Conservation (phyloP, 2,113 vertebrate genomes). For the Aspidoscelis tigris region DNA sequence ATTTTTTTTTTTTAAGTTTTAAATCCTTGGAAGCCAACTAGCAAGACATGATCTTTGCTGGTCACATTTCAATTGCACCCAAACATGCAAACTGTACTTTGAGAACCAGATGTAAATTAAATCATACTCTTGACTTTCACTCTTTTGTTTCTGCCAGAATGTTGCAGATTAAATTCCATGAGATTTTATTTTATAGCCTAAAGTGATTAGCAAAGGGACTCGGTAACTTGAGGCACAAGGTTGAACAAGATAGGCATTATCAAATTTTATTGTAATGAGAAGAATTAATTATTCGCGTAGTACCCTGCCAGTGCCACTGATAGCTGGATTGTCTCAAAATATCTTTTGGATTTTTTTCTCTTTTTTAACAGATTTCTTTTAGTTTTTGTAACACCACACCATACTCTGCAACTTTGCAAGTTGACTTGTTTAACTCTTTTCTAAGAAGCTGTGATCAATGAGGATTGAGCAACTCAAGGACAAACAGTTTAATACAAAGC, state of each 20-base stretch:
- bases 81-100: background rate
- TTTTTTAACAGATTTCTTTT: background rate
- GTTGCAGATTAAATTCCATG: background rate
- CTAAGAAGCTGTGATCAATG: no score
- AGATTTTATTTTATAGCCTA: background rate
- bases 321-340: background rate
- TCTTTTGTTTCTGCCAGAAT: background rate
- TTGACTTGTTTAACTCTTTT: no score
- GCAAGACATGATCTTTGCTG: background rate
- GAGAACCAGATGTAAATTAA: conserved; percentile 17
- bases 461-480: no score
- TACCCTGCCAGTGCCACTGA: background rate
- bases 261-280: background rate
- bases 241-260: background rate
- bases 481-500: no score
- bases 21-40: conserved; percentile 45
- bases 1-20: background rate
- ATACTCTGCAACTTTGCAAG: background rate
- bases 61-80: background rate
- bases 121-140: background rate
- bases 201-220: background rate
- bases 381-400: background rate
- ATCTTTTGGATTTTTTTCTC: background rate
- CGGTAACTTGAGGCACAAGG: no score
- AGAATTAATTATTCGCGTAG: background rate